Evolutionary conservation across 2,113 vertebrate species (phyloP).

Genomic region (Smithornis capensis): DNA sequence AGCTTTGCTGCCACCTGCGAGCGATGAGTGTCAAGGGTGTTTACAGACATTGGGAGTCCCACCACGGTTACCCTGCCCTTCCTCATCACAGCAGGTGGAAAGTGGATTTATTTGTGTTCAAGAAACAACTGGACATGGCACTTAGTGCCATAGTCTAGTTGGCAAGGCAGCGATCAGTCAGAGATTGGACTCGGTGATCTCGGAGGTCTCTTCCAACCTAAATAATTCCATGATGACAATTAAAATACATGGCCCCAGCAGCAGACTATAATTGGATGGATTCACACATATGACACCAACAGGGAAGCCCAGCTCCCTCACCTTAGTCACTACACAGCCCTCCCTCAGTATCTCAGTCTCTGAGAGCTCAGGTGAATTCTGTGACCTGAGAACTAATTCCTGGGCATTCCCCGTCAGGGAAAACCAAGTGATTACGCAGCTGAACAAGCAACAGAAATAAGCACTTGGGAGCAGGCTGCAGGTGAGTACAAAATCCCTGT

Average conservation of each 20-base stretch:
- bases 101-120: neutral
- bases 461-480: fast-evolving
- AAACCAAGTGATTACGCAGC: neutral
- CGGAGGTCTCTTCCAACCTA: neutral
- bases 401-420: neutral
- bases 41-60: neutral
- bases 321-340: too few relatives aligned
- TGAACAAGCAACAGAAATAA: neutral
- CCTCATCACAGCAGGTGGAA: neutral
- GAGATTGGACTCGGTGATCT: neutral
- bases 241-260: fast-evolving
- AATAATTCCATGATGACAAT: neutral
- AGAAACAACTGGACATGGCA: neutral
- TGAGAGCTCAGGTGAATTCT: neutral
- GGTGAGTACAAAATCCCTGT: fast-evolving
- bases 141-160: neutral
- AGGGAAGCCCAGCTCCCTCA: neutral
- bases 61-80: neutral
- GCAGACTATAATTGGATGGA: fast-evolving
- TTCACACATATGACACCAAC: neutral
- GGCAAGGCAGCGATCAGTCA: neutral
- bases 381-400: neutral
- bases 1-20: neutral
- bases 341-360: fast-evolving
- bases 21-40: fast-evolving